Percentiles rank a stretch among this genome's conserved stretches.
These are phyloP conservation scores for Acipenser transmontanus DNA, from an alignment of 2,797 vertebrate species.

Conservation along the genomic window DNA sequence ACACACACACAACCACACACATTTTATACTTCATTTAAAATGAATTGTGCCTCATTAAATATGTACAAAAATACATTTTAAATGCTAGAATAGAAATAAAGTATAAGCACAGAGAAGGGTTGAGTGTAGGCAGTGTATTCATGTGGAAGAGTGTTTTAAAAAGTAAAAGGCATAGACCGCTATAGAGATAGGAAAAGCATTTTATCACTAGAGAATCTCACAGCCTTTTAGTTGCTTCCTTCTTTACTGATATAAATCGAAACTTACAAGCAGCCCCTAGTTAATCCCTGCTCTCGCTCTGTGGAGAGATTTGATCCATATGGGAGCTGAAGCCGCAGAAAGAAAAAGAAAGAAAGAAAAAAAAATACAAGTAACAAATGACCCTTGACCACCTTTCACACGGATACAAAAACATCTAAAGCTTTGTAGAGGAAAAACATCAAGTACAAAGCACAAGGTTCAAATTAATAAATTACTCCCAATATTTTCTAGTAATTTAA, in stretches of 20 bases:
- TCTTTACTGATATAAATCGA: constrained; percentile 68
- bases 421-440: constrained; percentile 5
- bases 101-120: no score
- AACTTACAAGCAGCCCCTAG: constrained; percentile 86
- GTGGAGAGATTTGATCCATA: constrained; percentile 96
- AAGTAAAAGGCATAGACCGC: not conserved
- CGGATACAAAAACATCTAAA: constrained; percentile 32
- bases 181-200: constrained; percentile 8
- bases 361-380: constrained; percentile 43
- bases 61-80: no score
- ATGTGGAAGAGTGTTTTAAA: not conserved
- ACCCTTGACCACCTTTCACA: constrained; percentile 53
- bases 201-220: constrained; percentile 52
- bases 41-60: no score
- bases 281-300: constrained; percentile 94
- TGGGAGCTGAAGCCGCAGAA: constrained; percentile 85
- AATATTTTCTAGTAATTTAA: not conserved
- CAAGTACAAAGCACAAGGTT: constrained; percentile 41
- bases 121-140: not conserved
- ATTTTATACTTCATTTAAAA: no score
- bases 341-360: constrained; percentile 61
- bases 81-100: no score
- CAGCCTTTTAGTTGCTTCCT: constrained; percentile 56
- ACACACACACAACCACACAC: no score
- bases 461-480: constrained; percentile 22